A percentile compares a stretch with the other conserved stretches of the same genome.
These are phyloP conservation scores for Cotesia congregata DNA, from an alignment of 2,888 invertebrate species.

Conservation along the genomic window DNA sequence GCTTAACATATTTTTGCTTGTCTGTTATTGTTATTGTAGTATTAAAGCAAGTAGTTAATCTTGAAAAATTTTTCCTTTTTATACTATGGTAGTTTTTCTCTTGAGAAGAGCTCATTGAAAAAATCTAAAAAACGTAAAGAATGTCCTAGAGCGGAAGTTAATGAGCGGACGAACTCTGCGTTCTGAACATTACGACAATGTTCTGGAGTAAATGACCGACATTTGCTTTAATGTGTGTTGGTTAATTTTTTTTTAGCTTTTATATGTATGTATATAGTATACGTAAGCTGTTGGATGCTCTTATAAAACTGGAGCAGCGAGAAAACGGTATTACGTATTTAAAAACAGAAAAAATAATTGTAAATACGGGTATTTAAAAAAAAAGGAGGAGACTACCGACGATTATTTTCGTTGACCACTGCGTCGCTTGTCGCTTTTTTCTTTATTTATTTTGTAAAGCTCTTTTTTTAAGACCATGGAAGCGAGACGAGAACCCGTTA, in stretches of 20 bases:
- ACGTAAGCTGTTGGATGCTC: conserved; percentile 20
- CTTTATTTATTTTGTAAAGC: conserved; percentile 33
- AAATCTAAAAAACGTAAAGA: not conserved
- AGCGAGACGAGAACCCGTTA: conserved; percentile 49
- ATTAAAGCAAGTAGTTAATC: not conserved
- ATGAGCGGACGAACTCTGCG: not conserved
- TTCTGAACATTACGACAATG: conserved; percentile 25
- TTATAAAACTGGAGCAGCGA: conserved; percentile 27
- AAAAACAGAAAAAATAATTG: conserved; percentile 9
- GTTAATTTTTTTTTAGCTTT: conserved; percentile 14
- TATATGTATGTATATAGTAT: not conserved
- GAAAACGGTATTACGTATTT: conserved; percentile 27
- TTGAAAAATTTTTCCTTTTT: conserved; percentile 1
- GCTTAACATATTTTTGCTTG: not conserved
- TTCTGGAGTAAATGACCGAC: conserved; percentile 35
- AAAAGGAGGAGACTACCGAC: not conserved
- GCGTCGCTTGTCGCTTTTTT: not conserved
- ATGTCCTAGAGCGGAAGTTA: not conserved
- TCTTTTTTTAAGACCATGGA: conserved; percentile 40
- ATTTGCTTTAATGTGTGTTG: conserved; percentile 17
- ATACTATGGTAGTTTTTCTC: not conserved
- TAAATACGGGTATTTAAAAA: conserved; percentile 11
- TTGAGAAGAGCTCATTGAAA: not conserved
- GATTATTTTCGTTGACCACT: not conserved
- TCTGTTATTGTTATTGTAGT: not conserved